These are phyloP conservation scores for Ceyx melanurus DNA, from an alignment of 2,113 vertebrate species.

Conservation along the genomic window DNA sequence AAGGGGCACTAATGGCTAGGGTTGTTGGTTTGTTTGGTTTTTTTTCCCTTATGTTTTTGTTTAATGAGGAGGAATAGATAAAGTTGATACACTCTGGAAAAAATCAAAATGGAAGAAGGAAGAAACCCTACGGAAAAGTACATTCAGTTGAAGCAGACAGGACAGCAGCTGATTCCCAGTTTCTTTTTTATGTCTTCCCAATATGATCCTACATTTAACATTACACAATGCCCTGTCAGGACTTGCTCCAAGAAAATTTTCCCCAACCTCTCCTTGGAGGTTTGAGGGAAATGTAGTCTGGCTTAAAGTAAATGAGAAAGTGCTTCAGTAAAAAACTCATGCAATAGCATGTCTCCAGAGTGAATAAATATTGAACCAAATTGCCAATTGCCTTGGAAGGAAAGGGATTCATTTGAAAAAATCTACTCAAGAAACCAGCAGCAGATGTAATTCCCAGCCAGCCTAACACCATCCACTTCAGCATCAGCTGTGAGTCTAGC, in stretches of 20 bases:
- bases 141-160: background rate
- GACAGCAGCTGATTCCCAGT: background rate
- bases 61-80: background rate
- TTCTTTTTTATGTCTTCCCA: background rate
- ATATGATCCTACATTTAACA: background rate
- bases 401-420: background rate
- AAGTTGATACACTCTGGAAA: background rate
- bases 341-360: background rate
- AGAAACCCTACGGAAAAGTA: background rate
- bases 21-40: background rate
- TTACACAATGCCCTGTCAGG: background rate
- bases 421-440: background rate
- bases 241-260: constrained; percentile 14
- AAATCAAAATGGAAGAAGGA: background rate
- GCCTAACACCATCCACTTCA: background rate
- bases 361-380: background rate
- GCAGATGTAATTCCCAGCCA: background rate
- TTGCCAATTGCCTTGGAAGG: background rate
- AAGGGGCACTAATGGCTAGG: background rate
- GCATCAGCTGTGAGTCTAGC: background rate
- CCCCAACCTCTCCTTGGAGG: background rate
- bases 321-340: background rate
- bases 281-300: background rate
- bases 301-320: background rate
- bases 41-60: background rate